Base-by-base conservation (phyloP, 2,113 vertebrate genomes). In the Cyanoramphus novaezelandiae region DNA sequence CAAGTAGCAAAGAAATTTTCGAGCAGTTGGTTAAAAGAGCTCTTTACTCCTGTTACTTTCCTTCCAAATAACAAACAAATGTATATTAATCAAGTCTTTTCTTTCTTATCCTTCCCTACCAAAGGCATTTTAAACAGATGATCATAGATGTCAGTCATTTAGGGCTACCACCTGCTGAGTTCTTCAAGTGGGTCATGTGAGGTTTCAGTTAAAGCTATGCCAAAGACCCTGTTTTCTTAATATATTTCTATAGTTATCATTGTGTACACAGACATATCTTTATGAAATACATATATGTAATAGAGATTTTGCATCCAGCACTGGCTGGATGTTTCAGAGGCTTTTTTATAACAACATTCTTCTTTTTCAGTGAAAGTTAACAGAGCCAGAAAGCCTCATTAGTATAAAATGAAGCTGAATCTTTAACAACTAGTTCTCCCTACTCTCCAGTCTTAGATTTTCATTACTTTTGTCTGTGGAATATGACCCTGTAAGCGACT, bases 91-190 rank as follows among this genome's bases (percentile, higher is more conserved):
- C 0, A 3, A 69, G 15, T 53, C 49, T 87, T 91, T 67, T 90
- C n/a, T 93, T 49, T 69, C 70, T 90, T 74, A 33, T 33, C 31
- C 63, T 91, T 93, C 41, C 37, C 44, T 57, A 46, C 33, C 37
- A 79, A 87, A 89, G 72, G 29, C 17, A 46, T 82, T 91, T 91
- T 63, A 95, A 92, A 88, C 13, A 82, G 78, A 85, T 90, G 63
- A 91, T 80, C 78, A 69, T 8, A 72, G n/a, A 74, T 60, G 53
- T 39, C 93, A 86, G n/a, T 86, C 84, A 91, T 72, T 63, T 19
- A 74, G 67, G 62, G 63, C n/a, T 74, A 62, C 78, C 41, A 63
- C 81, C 85, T 92, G 53, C 68, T 80, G 87, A 74, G 39, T 59
- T 76, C 68, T 78, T 62, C 52, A 68, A 71, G 35, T 29, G 29